phyloP scores from a whole-genome alignment of 2,113 vertebrate species.

The Galemys pyrenaicus region DNA sequence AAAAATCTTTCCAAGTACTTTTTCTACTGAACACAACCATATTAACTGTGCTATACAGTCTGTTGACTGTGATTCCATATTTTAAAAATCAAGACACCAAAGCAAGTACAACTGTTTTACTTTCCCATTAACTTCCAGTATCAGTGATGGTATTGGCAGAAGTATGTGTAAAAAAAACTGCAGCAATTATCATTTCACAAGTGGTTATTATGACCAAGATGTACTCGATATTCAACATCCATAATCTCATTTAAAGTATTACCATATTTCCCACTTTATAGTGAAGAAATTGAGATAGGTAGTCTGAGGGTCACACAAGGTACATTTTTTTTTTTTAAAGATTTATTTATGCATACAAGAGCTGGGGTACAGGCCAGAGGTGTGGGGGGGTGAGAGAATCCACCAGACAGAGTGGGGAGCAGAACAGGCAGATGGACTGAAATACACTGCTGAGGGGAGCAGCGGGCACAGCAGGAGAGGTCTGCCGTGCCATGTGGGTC shows the following conservation, averaged over 20 bases:
- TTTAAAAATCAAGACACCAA: not conserved
- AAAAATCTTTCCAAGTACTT: not conserved
- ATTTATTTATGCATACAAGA: no score
- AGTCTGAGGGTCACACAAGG: not conserved
- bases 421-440: no score
- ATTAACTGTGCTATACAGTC: not conserved
- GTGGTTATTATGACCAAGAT: not conserved
- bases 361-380: no score
- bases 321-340: no score
- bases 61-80: not conserved
- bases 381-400: no score
- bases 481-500: no score
- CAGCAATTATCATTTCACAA: not conserved
- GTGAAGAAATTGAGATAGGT: not conserved
- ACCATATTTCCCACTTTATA: not conserved
- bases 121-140: not conserved
- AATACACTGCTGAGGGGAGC: no score
- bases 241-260: not conserved
- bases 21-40: not conserved
- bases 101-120: not conserved
- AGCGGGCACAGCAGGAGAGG: no score
- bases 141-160: not conserved
- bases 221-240: not conserved
- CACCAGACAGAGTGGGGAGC: no score
- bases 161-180: not conserved